These are phyloP conservation scores for Oscheius sp. DNA, from an alignment of 2,888 invertebrate genomes.

Conservation along the genomic window DNA sequence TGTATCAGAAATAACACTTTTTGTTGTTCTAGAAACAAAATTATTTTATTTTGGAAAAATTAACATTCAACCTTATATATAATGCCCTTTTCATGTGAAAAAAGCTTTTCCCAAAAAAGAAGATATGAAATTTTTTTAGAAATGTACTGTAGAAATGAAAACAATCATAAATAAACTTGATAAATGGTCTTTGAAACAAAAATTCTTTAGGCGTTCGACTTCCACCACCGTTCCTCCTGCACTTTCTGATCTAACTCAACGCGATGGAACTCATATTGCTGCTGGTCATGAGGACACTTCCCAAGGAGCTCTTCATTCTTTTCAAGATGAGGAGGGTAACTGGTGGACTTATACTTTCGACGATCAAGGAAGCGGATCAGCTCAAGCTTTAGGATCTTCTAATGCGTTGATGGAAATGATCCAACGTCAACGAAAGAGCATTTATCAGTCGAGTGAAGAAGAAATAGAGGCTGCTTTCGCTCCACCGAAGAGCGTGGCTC, in stretches of 20 bases:
- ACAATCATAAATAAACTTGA: too few species aligned
- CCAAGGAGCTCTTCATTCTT: conserved; percentile 78
- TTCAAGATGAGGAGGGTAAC: conserved; percentile 74
- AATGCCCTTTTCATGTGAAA: too few species aligned
- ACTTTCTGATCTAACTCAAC: conserved; percentile 63
- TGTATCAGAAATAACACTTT: too few species aligned
- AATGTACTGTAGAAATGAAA: too few species aligned
- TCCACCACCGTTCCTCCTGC: conserved; percentile 14
- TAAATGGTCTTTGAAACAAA: too few species aligned
- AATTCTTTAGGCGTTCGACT: not conserved
- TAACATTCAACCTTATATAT: too few species aligned
- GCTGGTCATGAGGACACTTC: conserved; percentile 83
- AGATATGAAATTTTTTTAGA: too few species aligned
- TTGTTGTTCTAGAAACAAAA: too few species aligned
- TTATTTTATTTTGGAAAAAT: too few species aligned
- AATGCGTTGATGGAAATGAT: conserved; percentile 48
- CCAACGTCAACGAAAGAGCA: conserved; percentile 20
- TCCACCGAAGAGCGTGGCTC: not conserved
- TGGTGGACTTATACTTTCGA: conserved; percentile 89
- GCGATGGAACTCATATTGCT: conserved; percentile 78
- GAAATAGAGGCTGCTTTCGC: conserved; percentile 29
- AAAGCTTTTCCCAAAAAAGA: too few species aligned
- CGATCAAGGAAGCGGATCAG: conserved; percentile 76
- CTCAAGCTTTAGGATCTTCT: conserved; percentile 63
- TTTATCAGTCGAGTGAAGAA: conserved; percentile 37